A percentile compares a stretch with the other conserved stretches of the same genome.
Evolutionary conservation across 1,140 invertebrate species (phyloP).

Genomic region (Samia ricini): DNA sequence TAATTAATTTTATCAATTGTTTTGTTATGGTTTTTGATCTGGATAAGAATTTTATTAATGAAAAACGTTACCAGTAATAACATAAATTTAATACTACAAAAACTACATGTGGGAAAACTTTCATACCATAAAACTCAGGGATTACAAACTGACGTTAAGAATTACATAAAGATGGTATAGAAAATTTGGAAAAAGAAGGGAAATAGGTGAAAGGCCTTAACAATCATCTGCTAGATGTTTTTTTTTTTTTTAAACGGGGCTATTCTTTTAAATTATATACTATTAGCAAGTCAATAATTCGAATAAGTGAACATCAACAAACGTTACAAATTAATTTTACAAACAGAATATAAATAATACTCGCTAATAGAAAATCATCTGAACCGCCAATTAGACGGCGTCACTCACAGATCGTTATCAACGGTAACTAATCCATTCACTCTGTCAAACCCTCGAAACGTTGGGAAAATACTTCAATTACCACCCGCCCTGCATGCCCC

Average conservation of each 20-base stretch:
- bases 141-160: too few relatives aligned
- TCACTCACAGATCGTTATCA: conserved; percentile 40
- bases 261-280: too few relatives aligned
- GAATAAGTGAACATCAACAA: conserved; percentile 4
- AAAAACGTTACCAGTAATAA: not conserved
- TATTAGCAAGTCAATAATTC: not conserved
- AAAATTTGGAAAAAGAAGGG: too few relatives aligned
- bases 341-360: conserved; percentile 25
- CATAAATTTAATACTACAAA: too few relatives aligned
- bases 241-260: too few relatives aligned
- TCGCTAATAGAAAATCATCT: conserved; percentile 35
- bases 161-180: too few relatives aligned
- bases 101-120: too few relatives aligned
- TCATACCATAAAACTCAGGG: too few relatives aligned
- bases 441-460: conserved; percentile 52
- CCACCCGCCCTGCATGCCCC: conserved; percentile 33
- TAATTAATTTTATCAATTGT: conserved; percentile 3
- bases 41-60: not conserved
- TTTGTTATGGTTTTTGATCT: not conserved
- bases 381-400: conserved; percentile 39
- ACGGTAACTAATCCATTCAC: conserved; percentile 71
- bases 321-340: conserved; percentile 19
- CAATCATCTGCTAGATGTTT: too few relatives aligned
- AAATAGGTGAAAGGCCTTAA: too few relatives aligned
- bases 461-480: conserved; percentile 70